Evolutionary conservation across 1,140 invertebrate genomes (phyloP).

Genomic region (Drosophila subpulchrella): DNA sequence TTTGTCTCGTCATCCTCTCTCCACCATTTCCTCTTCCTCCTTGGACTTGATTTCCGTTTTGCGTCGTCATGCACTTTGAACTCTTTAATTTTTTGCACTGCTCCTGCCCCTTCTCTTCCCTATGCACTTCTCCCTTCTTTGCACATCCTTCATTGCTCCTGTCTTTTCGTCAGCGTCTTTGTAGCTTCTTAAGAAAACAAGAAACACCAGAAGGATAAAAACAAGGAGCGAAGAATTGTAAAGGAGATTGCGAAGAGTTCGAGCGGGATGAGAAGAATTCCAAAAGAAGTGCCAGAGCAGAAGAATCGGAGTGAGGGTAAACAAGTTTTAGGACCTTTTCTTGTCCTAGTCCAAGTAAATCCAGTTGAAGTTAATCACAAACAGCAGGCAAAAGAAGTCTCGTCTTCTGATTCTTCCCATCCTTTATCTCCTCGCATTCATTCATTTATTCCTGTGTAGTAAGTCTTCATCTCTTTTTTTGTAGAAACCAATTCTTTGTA

Average conservation of each 20-base stretch:
- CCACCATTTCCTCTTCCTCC: background rate
- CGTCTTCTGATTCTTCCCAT: background rate
- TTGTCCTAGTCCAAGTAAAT: conserved; percentile 20
- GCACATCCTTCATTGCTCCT: background rate
- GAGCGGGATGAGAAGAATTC: background rate
- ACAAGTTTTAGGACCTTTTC: conserved; percentile 24
- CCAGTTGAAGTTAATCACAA: conserved; percentile 18
- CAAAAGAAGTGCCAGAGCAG: background rate
- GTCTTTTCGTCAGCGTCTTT: background rate
- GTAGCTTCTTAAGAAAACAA: background rate
- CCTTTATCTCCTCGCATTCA: background rate
- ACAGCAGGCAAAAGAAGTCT: background rate
- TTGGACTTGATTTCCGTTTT: conserved; percentile 53
- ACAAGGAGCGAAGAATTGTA: background rate
- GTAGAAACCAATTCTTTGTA: background rate
- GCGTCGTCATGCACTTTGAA: conserved; percentile 59
- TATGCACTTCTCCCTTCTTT: background rate
- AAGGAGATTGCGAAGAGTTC: background rate
- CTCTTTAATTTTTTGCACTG: conserved; percentile 27
- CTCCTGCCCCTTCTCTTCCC: background rate
- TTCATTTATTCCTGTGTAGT: background rate
- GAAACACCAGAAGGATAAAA: conserved; percentile 10
- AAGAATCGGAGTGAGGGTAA: conserved; percentile 8
- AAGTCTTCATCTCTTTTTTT: background rate
- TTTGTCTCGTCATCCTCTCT: conserved; percentile 15